Base-by-base conservation (phyloP, 2,113 vertebrate genomes). In the Philantomba maxwellii region DNA sequence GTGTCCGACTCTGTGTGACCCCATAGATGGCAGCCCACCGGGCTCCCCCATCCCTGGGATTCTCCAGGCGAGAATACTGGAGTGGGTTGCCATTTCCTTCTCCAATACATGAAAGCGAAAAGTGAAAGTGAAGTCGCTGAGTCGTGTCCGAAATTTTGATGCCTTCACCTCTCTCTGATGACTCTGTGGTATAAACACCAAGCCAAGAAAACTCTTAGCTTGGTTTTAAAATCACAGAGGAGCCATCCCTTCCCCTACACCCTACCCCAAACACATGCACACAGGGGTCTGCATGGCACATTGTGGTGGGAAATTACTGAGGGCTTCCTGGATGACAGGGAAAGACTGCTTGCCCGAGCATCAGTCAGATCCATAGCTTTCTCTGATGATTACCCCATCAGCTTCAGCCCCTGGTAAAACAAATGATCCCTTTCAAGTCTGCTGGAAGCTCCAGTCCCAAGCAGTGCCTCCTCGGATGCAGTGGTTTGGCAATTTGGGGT, bases 291-390 rank as follows among this genome's bases (percentile, higher is more conserved):
- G 64, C 2, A 0, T 85, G 39, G 89, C 70, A 81, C 12, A 19
- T 21, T 36, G 14, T 88, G 36, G 2, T 91, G 75, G 91, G 77
- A 96, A 96, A 97, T 66, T 96, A 77, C 84, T 19, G 60, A 94
- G 70, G 92, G 21, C 60, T 87, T 94, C 83, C 96, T 98, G 91
- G 96, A 93, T 94, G 91, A 84, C 33, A 58, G 7, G 95, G 94
- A 97, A 98, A 98, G 92, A 90, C 91, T 90, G 75, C 60, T 51
- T 92, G 73, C n/a, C 49, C 6, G 0, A 89, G 85, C 81, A 25
- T 85, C 84, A 43, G 25, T 93, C 97, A 93, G 78, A 94, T 39
- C 75, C 92, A 93, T 45, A 95, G 91, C 88, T 94, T 96, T 89
- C 70, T 94, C 94, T 57, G 55, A 93, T 45, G 75, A 43, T 97